Evolutionary conservation across 1,140 invertebrate genomes (phyloP).

Genomic region (Zaprionus capensis): DNA sequence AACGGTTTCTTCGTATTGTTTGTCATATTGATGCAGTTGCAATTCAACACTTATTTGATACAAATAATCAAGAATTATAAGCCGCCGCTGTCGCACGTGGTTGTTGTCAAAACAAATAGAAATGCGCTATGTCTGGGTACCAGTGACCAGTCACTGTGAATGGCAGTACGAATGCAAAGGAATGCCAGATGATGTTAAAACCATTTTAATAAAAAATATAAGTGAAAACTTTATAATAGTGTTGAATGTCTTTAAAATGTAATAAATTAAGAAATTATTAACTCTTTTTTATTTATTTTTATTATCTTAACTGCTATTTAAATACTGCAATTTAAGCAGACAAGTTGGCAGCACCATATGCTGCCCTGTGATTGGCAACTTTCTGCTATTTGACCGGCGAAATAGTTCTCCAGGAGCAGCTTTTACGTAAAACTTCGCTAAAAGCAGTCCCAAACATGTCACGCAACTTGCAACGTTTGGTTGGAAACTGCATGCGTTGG

Average conservation of each 20-base stretch:
- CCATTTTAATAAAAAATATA: not conserved
- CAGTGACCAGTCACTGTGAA: conserved; percentile 19
- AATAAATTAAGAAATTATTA: too few relatives aligned
- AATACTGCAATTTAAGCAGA: not conserved
- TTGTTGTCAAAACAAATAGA: conserved; percentile 38
- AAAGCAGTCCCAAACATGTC: conserved; percentile 59
- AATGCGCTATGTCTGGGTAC: conserved; percentile 10
- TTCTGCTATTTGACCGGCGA: conserved; percentile 49
- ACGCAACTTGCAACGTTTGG: conserved; percentile 67
- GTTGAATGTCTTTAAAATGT: too few relatives aligned
- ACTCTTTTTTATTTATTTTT: too few relatives aligned
- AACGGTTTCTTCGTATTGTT: conserved; percentile 44
- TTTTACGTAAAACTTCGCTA: conserved; percentile 67
- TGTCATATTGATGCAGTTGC: conserved; percentile 30
- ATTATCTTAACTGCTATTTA: not conserved
- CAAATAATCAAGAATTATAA: conserved; percentile 23
- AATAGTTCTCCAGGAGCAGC: conserved; percentile 53
- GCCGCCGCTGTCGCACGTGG: conserved; percentile 55
- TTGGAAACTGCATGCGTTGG: conserved; percentile 53
- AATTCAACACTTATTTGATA: conserved; percentile 23
- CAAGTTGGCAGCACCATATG: conserved; percentile 32
- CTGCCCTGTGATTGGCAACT: conserved; percentile 18
- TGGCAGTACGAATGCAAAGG: conserved; percentile 1
- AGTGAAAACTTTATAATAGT: not conserved
- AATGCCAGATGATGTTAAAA: not conserved